Conservation (phyloP, 2,888 invertebrate genomes). For the Orthosia cruda region DNA sequence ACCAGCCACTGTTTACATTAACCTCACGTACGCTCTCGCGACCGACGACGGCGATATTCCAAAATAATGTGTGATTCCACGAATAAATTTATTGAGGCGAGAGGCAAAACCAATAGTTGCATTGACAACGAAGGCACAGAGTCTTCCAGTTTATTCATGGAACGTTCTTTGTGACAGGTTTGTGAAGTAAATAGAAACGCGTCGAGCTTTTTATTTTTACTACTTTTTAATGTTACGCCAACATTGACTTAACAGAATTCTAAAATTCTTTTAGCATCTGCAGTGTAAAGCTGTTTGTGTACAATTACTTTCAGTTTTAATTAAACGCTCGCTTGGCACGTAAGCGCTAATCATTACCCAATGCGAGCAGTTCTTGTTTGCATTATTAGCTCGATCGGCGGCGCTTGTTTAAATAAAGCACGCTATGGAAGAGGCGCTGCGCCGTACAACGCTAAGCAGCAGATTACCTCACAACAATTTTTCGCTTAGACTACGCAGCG, state of each 20-base stretch:
- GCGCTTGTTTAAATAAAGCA: slow-evolving; percentile 34
- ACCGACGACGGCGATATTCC: too few species aligned
- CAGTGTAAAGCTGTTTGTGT: slow-evolving; percentile 4
- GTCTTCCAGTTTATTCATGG: slow-evolving; percentile 57
- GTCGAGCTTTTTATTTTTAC: slow-evolving; percentile 24
- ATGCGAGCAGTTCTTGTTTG: slow-evolving; percentile 59
- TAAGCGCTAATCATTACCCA: slow-evolving; percentile 51
- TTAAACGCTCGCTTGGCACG: slow-evolving; percentile 52
- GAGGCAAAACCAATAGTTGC: slow-evolving; percentile 73
- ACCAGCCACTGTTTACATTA: too few species aligned
- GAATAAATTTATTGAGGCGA: slow-evolving; percentile 78
- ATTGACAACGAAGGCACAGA: slow-evolving; percentile 58
- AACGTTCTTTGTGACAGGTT: slow-evolving; percentile 39
- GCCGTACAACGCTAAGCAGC: slow-evolving; percentile 40
- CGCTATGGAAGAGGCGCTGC: slow-evolving; percentile 25
- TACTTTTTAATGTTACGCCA: slow-evolving; percentile 12
- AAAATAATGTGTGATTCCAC: slow-evolving; percentile 49
- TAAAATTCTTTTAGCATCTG: slow-evolving; percentile 23
- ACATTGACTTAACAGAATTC: slow-evolving; percentile 9
- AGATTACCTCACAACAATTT: slow-evolving; percentile 60
- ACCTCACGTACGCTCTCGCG: too few species aligned
- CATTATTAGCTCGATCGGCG: slow-evolving; percentile 57
- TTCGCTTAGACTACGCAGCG: slow-evolving; percentile 47
- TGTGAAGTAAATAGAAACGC: slow-evolving; percentile 28
- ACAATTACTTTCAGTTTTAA: slow-evolving; percentile 45